Evolutionary conservation across 2,888 invertebrate species (phyloP).

Genomic region (Hyppa rectilinea): DNA sequence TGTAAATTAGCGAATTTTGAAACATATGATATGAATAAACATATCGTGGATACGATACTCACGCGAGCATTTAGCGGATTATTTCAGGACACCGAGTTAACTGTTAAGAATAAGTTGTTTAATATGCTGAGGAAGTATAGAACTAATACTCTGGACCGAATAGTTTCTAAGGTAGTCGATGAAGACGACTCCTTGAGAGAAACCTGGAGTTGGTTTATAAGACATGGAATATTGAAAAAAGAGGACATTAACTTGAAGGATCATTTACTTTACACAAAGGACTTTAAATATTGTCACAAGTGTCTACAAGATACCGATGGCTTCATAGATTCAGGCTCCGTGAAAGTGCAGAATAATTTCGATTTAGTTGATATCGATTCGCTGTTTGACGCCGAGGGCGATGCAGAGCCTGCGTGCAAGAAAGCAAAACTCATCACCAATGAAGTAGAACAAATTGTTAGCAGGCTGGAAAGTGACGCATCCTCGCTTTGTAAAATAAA

Average conservation of each 20-base stretch:
- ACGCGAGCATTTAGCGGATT: slow-evolving; percentile 68
- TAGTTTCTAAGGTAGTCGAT: slow-evolving; percentile 66
- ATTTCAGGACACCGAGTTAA: slow-evolving; percentile 66
- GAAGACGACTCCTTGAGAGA: slow-evolving; percentile 67
- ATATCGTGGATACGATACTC: slow-evolving; percentile 62
- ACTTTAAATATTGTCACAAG: slow-evolving; percentile 72
- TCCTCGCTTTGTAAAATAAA: slow-evolving; percentile 72
- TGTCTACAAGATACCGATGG: slow-evolving; percentile 67
- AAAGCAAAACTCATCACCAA: slow-evolving; percentile 75
- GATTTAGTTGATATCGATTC: slow-evolving; percentile 81
- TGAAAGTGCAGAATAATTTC: slow-evolving; percentile 71
- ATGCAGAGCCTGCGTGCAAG: slow-evolving; percentile 79
- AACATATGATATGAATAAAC: slow-evolving; percentile 68
- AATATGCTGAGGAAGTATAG: slow-evolving; percentile 56
- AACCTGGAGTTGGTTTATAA: slow-evolving; percentile 64
- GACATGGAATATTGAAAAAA: slow-evolving; percentile 44
- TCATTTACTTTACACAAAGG: slow-evolving; percentile 55
- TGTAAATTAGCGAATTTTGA: slow-evolving; percentile 72
- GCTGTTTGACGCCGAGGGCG: slow-evolving; percentile 74
- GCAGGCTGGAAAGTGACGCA: slow-evolving; percentile 76
- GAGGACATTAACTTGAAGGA: slow-evolving; percentile 56
- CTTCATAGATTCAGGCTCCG: slow-evolving; percentile 20
- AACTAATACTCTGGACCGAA: slow-evolving; percentile 65
- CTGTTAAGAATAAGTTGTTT: slow-evolving; percentile 70
- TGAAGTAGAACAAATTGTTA: slow-evolving; percentile 74